Evolutionary conservation across 2,113 vertebrate species (phyloP).

Genomic region (Carassius carassius): DNA sequence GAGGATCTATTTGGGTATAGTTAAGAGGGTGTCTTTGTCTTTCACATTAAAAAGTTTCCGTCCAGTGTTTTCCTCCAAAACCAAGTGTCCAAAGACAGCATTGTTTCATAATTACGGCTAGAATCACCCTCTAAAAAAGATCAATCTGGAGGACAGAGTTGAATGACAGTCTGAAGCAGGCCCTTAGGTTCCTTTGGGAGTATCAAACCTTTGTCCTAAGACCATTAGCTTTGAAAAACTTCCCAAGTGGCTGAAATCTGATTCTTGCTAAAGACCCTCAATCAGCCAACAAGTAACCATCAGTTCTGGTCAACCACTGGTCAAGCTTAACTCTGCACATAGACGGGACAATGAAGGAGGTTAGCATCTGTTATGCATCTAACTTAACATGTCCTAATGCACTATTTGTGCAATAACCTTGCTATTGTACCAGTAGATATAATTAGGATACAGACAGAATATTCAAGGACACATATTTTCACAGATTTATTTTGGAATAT

Average conservation of each 20-base stretch:
- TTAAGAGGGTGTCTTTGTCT: slow-evolving; percentile 20
- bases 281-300: slow-evolving; percentile 34
- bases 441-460: not conserved
- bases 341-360: slow-evolving; percentile 6
- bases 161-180: slow-evolving; percentile 44
- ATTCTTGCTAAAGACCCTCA: slow-evolving; percentile 44
- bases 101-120: slow-evolving; percentile 50
- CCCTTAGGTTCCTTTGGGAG: slow-evolving; percentile 43
- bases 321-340: slow-evolving; percentile 37
- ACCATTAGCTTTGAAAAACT: slow-evolving; percentile 32
- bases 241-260: slow-evolving; percentile 43
- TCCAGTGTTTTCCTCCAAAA: not conserved
- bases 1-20: not conserved
- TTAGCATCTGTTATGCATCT: slow-evolving; percentile 45
- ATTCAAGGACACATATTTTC: not conserved
- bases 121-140: slow-evolving; percentile 33
- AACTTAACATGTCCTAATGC: too few relatives aligned
- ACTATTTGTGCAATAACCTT: slow-evolving; percentile 29
- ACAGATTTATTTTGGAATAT: not conserved
- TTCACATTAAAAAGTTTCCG: slow-evolving; percentile 30
- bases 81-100: slow-evolving; percentile 36
- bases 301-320: slow-evolving; percentile 39
- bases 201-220: slow-evolving; percentile 38
- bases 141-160: slow-evolving; percentile 19
- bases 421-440: slow-evolving; percentile 17